Evolutionary conservation across 2,888 invertebrate species (phyloP), one percentile per base, ranked within the genome.

Genomic region (Phortica okadai): DNA sequence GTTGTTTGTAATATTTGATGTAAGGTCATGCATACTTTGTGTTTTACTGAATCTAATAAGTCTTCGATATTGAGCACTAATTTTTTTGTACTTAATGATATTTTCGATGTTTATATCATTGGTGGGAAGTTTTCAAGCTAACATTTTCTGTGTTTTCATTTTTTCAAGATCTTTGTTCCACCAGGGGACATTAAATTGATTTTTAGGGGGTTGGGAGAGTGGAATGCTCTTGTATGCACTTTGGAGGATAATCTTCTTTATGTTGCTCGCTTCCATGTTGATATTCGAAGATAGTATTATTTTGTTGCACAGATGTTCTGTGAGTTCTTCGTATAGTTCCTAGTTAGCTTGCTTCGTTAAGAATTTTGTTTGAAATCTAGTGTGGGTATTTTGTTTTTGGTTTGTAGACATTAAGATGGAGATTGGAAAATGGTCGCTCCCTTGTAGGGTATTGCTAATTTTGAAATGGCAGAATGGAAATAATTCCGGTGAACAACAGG

Each of bases 41-140:
- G 42, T 59, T 62, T 45, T 74, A 7, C 14, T 42, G 11, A 16
- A 14, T 62, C 56, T 21, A n/a, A 41, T 14, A 2, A 41, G 16
- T 45, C 16, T 44, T 16, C n/a, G 58, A 16, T 41, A 62, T n/a
- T 7, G n/a, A 56, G 44, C 44, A 6, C 42, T 62, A 6, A 8
- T 11, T 62, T 74, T 74, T 74, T 74, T 56, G n/a, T 58, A 42
- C 41, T n/a, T 62, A 16, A 41, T 16, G 6, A 59, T 14, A n/a
- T 59, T 59, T 59, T 59, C 59, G 0, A 21, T 0, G 21, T 21
- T 21, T 21, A 21, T 16, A 21, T 21, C 2, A 21, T 14, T 6
- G 21, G 1, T 59, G 11, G 2, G n/a, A 59, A 6, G 10, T 59
- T 1, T 7, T 1, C 59, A n/a, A 59, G 1, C n/a, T 1, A 11